Conservation (phyloP, 1,140 invertebrate species). For the Drosophila ananassae region DNA sequence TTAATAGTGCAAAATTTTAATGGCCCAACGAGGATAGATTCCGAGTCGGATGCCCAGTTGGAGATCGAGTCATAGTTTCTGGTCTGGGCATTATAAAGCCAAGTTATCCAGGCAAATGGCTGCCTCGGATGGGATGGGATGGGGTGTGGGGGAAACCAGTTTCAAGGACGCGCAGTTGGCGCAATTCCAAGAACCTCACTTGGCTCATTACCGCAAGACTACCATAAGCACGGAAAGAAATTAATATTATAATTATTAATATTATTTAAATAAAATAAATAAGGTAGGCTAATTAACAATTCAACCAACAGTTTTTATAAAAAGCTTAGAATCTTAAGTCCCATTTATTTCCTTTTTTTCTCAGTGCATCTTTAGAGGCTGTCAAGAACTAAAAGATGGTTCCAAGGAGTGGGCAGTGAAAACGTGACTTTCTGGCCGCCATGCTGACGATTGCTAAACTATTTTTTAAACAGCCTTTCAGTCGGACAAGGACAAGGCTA, state of each 20-base stretch:
- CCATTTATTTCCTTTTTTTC: background rate
- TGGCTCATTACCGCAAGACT: slow-evolving; percentile 58
- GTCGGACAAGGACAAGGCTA: slow-evolving; percentile 45
- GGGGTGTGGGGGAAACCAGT: slow-evolving; percentile 48
- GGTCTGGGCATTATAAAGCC: slow-evolving; percentile 5
- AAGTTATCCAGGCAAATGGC: slow-evolving; percentile 46
- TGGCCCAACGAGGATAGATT: slow-evolving; percentile 30
- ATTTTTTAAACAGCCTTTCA: slow-evolving; percentile 53
- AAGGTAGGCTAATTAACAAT: background rate
- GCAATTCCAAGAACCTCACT: slow-evolving; percentile 66
- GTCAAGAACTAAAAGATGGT: background rate
- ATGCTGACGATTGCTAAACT: slow-evolving; percentile 52
- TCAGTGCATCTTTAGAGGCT: slow-evolving; percentile 3
- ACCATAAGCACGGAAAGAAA: slow-evolving; percentile 8
- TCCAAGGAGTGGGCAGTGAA: slow-evolving; percentile 28
- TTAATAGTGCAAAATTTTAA: slow-evolving; percentile 72
- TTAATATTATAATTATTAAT: background rate
- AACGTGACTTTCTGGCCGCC: slow-evolving; percentile 56
- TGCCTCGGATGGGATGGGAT: slow-evolving; percentile 52
- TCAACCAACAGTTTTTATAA: background rate
- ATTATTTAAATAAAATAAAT: background rate
- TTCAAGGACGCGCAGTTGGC: slow-evolving; percentile 70
- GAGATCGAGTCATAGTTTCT: slow-evolving; percentile 8
- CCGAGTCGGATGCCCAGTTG: slow-evolving; percentile 6
- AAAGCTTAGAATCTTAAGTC: background rate